These are phyloP conservation scores for Hoplostethus mediterraneus DNA, from an alignment of 2,797 vertebrate genomes.

Conservation along the genomic window DNA sequence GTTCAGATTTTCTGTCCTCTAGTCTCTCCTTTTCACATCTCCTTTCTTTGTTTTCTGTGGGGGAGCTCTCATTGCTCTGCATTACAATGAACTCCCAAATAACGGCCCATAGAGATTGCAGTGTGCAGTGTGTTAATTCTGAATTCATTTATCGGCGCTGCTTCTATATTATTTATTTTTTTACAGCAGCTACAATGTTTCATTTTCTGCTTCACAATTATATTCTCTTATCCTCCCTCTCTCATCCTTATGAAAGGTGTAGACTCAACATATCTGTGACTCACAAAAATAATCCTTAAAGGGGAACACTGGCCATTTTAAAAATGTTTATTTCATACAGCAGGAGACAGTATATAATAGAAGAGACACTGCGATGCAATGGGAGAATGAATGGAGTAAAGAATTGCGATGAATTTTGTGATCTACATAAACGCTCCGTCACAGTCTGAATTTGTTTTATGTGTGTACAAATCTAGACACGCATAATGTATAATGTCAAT, in stretches of 20 bases:
- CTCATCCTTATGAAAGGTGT: conserved; percentile 56
- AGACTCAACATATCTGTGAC: conserved; percentile 69
- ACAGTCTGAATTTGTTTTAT: too few relatives aligned
- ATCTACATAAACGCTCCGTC: too few relatives aligned
- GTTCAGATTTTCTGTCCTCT: conserved; percentile 44
- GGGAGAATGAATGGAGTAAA: too few relatives aligned
- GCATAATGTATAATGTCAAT: too few relatives aligned
- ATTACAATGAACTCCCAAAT: conserved; percentile 48
- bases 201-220: conserved; percentile 71
- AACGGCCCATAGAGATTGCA: conserved; percentile 43
- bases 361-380: too few relatives aligned
- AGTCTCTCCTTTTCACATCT: background rate
- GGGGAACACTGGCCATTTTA: too few relatives aligned
- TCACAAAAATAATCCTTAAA: conserved; percentile 56
- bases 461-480: too few relatives aligned
- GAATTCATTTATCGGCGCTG: conserved; percentile 56
- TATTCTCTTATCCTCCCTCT: conserved; percentile 74
- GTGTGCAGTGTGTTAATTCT: conserved; percentile 41
- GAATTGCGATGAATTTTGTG: too few relatives aligned
- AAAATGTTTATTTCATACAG: too few relatives aligned
- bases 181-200: conserved; percentile 64
- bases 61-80: conserved; percentile 41
- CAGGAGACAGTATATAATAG: too few relatives aligned
- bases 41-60: conserved; percentile 43
- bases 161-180: conserved; percentile 39